These are phyloP conservation scores for Lutra lutra DNA, from an alignment of 2,797 vertebrate species.

Conservation along the genomic window DNA sequence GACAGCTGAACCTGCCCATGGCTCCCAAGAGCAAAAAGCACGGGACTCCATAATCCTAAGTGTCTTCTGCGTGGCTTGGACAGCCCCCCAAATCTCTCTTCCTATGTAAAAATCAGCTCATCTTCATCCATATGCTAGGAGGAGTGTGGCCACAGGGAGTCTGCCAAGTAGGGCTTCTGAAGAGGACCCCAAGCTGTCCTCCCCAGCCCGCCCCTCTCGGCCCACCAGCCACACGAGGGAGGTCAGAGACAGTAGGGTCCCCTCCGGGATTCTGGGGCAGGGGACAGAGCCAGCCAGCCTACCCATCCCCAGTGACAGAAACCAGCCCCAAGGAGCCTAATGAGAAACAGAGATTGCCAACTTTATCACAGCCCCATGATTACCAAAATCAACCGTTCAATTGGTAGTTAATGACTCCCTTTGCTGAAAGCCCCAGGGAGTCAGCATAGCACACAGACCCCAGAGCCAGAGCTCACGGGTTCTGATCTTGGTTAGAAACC, in stretches of 20 bases:
- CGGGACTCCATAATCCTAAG: neutral
- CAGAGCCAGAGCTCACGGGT: neutral
- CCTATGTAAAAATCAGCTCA: neutral
- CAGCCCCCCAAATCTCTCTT: neutral
- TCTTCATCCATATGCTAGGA: neutral
- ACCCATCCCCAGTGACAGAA: rapidly evolving
- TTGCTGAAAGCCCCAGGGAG: neutral
- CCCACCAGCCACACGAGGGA: neutral
- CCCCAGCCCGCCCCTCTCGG: rapidly evolving
- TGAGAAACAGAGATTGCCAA: neutral
- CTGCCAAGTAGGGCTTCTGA: neutral
- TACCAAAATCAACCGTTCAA: neutral
- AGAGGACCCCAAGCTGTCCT: neutral
- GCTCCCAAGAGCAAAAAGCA: neutral
- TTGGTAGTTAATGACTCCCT: neutral
- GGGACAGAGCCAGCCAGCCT: neutral
- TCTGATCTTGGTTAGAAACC: neutral
- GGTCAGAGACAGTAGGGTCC: neutral
- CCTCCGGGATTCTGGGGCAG: neutral
- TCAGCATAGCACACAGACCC: no score
- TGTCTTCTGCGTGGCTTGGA: neutral
- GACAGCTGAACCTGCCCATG: rapidly evolving
- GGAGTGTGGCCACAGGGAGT: neutral
- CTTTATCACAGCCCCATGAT: neutral
- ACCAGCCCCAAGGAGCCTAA: neutral